Conservation (phyloP, 2,113 vertebrate genomes). For the Ibidorhyncha struthersii region DNA sequence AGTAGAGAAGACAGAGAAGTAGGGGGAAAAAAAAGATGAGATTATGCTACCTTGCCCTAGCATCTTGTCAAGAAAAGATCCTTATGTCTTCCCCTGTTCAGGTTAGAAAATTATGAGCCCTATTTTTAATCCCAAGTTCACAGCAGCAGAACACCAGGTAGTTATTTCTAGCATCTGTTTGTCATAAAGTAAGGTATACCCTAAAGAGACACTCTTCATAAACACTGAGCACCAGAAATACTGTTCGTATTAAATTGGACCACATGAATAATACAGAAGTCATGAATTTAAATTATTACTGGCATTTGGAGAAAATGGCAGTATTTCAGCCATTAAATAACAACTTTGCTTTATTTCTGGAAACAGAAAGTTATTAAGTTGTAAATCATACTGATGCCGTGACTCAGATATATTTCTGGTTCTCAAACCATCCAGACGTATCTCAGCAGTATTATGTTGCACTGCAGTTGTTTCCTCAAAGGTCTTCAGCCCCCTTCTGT, state of each 20-base stretch:
- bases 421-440: not conserved
- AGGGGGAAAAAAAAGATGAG: rapidly evolving
- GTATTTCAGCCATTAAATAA: conserved; percentile 74
- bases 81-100: not conserved
- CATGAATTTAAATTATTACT: conserved; percentile 77
- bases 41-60: not conserved
- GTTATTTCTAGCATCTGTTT: conserved; percentile 65
- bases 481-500: not conserved
- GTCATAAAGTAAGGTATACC: conserved; percentile 65
- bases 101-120: conserved; percentile 29
- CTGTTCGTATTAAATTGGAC: conserved; percentile 69
- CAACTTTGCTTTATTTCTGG: conserved; percentile 74
- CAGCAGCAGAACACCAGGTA: conserved; percentile 19
- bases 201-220: conserved; percentile 68
- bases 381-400: conserved; percentile 65
- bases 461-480: not conserved
- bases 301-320: conserved; percentile 67
- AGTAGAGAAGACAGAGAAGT: not conserved
- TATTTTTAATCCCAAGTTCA: conserved; percentile 50
- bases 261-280: conserved; percentile 75
- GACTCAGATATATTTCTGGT: conserved; percentile 18
- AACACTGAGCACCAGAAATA: conserved; percentile 68
- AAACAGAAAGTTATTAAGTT: conserved; percentile 74
- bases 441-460: not conserved
- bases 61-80: not conserved